Evolutionary conservation across 2,888 invertebrate species (phyloP), one percentile per base, ranked within the genome.

Genomic region (Tenthredo notha): DNA sequence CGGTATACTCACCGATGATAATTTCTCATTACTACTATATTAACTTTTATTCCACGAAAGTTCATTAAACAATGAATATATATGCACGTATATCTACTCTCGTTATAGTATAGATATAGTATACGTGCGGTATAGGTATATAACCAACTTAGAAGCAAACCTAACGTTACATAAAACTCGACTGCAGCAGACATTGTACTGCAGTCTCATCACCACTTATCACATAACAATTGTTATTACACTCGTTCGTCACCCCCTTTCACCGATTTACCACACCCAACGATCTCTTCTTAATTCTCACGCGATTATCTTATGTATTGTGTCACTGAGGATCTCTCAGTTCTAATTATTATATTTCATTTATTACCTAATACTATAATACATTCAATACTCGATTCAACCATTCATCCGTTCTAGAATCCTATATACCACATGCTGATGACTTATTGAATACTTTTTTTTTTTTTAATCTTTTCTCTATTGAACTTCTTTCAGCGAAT

Each of bases 31-130:
- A 61, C 61, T n/a, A n/a, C n/a, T 33, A 3, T 9, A 12, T 12
- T 12, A 21, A 61, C 10, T 29, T 4, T 25, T 10, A 61, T 25
- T 25, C 33, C 33, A 58, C 54, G 58, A 37, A 78, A 21, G 54
- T 58, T 78, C 58, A 58, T 58, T 37, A 58, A 78, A 78, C 21
- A 78, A 54, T 37, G 29, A 75, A 75, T 33, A 15, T 37, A 33
- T 18, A 40, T 21, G 2, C 25, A 2, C 15, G 25, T 61, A 61
- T 61, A 12, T 33, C 0, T 29, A 33, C 6, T 67, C 33, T 67
- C 33, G 67, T 7, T 43, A 33, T 33, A 29, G 29, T 29, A 29
- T 29, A 29, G 29, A 12, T 72, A 21, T n/a, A n/a, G n/a, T 29
- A 72, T 72, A n/a, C 25, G 33, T 29, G 9, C 18, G 40, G 29